A percentile compares a stretch with the other conserved stretches of the same genome.
Evolutionary conservation across 2,113 vertebrate genomes (phyloP).

Genomic region (Anolis sagrei): DNA sequence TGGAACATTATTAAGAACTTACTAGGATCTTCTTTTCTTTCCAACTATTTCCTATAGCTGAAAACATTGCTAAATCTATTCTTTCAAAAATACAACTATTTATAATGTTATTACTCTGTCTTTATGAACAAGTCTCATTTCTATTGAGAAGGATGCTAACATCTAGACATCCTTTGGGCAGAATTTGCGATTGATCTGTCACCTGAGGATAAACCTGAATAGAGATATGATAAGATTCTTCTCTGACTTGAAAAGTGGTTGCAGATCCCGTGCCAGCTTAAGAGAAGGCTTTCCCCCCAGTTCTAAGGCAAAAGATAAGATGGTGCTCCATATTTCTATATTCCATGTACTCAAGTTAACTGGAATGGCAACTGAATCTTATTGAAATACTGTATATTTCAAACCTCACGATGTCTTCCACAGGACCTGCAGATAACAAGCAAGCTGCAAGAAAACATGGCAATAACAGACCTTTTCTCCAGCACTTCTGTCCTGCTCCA

Average conservation of each 20-base stretch:
- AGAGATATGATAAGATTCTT: neutral
- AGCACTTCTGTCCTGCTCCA: too few relatives aligned
- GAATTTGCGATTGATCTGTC: neutral
- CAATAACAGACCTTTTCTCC: too few relatives aligned
- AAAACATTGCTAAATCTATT: neutral
- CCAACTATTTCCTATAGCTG: neutral
- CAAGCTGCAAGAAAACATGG: too few relatives aligned
- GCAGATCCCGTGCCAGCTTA: neutral
- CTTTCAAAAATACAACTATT: neutral
- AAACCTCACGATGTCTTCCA: too few relatives aligned
- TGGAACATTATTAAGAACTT: neutral
- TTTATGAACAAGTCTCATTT: neutral
- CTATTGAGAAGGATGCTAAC: neutral
- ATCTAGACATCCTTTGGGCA: neutral
- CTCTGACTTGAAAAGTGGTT: neutral
- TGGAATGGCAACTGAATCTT: too few relatives aligned
- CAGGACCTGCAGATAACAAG: too few relatives aligned
- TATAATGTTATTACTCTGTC: neutral
- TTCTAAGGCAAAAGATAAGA: too few relatives aligned
- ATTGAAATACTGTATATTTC: too few relatives aligned
- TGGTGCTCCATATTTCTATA: too few relatives aligned
- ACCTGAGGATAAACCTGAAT: neutral
- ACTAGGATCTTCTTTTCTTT: neutral
- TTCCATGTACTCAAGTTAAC: too few relatives aligned
- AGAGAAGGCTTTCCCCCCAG: too few relatives aligned